phyloP scores from a whole-genome alignment of 1,140 invertebrate species.

The Orius insidiosus region DNA sequence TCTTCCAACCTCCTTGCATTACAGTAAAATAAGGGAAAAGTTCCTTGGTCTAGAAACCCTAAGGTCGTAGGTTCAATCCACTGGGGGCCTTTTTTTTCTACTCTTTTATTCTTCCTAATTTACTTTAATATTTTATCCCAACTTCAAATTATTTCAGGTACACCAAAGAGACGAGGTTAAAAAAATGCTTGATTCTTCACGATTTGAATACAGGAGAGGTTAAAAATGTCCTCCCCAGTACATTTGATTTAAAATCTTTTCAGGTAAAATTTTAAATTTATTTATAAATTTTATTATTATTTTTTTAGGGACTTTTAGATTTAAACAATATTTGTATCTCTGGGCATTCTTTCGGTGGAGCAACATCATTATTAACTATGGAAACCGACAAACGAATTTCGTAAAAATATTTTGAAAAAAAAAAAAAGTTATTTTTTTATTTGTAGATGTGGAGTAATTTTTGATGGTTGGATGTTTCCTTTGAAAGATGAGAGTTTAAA shows the following conservation, averaged over 20 bases:
- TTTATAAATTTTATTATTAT: constrained; percentile 3
- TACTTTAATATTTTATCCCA: too few relatives aligned
- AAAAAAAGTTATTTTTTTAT: constrained; percentile 4
- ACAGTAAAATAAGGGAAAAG: too few relatives aligned
- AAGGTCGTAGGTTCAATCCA: too few relatives aligned
- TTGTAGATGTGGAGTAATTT: constrained; percentile 33
- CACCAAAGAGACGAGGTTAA: constrained; percentile 34
- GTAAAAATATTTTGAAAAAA: constrained; percentile 24
- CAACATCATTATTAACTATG: constrained; percentile 36
- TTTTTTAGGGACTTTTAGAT: constrained; percentile 35
- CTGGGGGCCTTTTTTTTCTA: too few relatives aligned
- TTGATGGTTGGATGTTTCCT: constrained; percentile 56
- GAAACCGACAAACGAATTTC: constrained; percentile 34
- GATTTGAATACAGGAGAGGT: constrained; percentile 33
- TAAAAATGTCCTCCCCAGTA: constrained; percentile 34
- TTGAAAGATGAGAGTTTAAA: constrained; percentile 34
- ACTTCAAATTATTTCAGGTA: constrained; percentile 24
- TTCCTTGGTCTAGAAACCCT: too few relatives aligned
- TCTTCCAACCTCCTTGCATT: too few relatives aligned
- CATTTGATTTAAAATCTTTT: constrained; percentile 24
- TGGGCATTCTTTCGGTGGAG: constrained; percentile 52
- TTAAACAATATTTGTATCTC: constrained; percentile 32
- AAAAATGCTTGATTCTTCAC: constrained; percentile 34
- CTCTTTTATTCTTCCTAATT: too few relatives aligned
- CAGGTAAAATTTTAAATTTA: constrained; percentile 17